These are phyloP conservation scores for Muscidifurax raptorellus DNA, from an alignment of 1,140 invertebrate genomes.

Conservation along the genomic window DNA sequence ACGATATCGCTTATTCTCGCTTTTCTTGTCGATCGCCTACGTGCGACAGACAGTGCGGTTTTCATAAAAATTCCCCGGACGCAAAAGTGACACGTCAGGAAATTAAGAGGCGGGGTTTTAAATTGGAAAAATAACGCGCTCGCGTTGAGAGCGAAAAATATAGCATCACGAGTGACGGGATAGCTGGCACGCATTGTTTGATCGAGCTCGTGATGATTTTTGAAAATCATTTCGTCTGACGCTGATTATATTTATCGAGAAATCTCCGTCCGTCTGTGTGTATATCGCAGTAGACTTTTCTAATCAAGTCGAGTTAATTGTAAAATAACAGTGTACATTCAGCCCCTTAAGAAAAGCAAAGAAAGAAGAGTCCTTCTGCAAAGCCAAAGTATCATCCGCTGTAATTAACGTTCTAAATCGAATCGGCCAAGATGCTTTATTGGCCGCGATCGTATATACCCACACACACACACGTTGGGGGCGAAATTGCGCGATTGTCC, in stretches of 20 bases:
- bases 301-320: conserved; percentile 10
- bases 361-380: neutral
- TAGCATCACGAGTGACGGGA: neutral
- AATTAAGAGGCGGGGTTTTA: conserved; percentile 74
- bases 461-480: conserved; percentile 23
- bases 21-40: conserved; percentile 25
- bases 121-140: conserved; percentile 62
- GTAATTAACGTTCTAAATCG: conserved; percentile 70
- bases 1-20: conserved; percentile 13
- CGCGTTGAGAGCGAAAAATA: conserved; percentile 26
- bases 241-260: neutral
- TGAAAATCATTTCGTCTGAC: neutral
- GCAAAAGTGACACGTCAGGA: conserved; percentile 72
- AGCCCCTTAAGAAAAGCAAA: neutral
- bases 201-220: conserved; percentile 18
- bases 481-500: conserved; percentile 34
- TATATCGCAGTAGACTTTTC: neutral
- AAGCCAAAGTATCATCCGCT: conserved; percentile 55
- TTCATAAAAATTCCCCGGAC: conserved; percentile 69
- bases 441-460: conserved; percentile 38
- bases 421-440: conserved; percentile 63
- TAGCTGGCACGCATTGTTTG: neutral
- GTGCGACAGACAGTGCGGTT: conserved; percentile 38
- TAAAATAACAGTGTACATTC: neutral
- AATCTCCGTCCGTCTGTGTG: too few species aligned